phyloP scores from a whole-genome alignment of 2,797 vertebrate species.

The Chromis chromis region DNA sequence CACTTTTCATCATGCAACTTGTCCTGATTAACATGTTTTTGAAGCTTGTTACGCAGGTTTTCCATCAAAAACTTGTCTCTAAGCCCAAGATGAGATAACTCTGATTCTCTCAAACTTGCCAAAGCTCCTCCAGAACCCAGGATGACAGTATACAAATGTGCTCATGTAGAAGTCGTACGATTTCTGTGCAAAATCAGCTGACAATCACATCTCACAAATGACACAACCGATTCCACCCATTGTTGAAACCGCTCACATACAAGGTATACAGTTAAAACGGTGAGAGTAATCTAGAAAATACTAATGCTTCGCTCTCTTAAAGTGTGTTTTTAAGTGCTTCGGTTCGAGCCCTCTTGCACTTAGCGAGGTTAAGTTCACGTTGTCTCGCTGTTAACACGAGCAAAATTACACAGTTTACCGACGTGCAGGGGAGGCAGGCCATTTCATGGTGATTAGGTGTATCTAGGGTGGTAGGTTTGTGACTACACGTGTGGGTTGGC shows the following conservation, averaged over 20 bases:
- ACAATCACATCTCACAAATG: conserved; percentile 3
- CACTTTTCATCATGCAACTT: background rate
- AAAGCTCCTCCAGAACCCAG: background rate
- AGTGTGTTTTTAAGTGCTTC: conserved; percentile 51
- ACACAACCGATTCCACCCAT: background rate
- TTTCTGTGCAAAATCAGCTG: conserved; percentile 6
- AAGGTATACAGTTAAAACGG: background rate
- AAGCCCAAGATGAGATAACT: background rate
- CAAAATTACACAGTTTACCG: conserved; percentile 57
- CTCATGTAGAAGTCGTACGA: background rate
- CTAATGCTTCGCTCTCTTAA: conserved; percentile 24
- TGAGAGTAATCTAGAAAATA: conserved; percentile 8
- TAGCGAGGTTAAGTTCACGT: conserved; percentile 51
- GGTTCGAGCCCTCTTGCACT: conserved; percentile 34
- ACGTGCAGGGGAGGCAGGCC: conserved; percentile 42
- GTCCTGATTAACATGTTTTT: background rate
- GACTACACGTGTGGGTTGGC: conserved; percentile 74
- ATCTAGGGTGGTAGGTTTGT: conserved; percentile 65
- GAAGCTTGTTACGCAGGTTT: background rate
- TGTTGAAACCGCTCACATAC: background rate
- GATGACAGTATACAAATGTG: background rate
- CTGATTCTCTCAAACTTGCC: background rate
- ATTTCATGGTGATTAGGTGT: conserved; percentile 71
- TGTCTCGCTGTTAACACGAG: conserved; percentile 47
- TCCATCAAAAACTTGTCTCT: background rate